Conservation (phyloP, 2,797 vertebrate species). For the Myotis myotis region DNA sequence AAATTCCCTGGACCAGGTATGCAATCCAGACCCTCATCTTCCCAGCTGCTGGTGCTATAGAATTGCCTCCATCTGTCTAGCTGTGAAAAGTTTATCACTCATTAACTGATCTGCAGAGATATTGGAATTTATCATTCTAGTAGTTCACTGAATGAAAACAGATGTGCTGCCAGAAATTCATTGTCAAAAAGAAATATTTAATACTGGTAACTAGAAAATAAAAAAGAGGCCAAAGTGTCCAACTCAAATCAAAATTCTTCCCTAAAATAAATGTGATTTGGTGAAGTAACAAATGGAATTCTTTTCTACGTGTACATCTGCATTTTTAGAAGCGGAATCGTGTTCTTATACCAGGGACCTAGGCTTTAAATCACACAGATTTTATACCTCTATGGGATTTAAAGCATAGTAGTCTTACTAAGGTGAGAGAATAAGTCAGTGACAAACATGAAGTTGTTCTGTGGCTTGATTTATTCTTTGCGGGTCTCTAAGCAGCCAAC, state of each 20-base stretch:
- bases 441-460: not conserved
- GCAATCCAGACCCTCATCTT: not conserved
- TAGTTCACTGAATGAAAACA: conserved; percentile 29
- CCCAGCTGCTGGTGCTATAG: not conserved
- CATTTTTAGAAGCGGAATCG: not conserved
- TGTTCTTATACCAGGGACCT: not conserved
- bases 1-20: not conserved
- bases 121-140: not conserved
- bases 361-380: not conserved
- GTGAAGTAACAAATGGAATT: not conserved
- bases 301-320: not conserved
- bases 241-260: not conserved
- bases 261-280: not conserved
- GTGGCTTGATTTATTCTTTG: not conserved
- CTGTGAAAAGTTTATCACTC: not conserved
- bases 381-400: not conserved
- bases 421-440: not conserved
- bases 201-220: conserved; percentile 37
- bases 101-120: not conserved
- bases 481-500: not conserved
- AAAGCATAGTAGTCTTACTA: not conserved
- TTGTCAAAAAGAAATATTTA: conserved; percentile 29
- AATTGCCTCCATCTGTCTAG: conserved; percentile 8
- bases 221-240: not conserved
- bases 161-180: conserved; percentile 7